phyloP scores from a whole-genome alignment of 37 sponge, comb jelly and placozoan species.

The Beroe ovata region DNA sequence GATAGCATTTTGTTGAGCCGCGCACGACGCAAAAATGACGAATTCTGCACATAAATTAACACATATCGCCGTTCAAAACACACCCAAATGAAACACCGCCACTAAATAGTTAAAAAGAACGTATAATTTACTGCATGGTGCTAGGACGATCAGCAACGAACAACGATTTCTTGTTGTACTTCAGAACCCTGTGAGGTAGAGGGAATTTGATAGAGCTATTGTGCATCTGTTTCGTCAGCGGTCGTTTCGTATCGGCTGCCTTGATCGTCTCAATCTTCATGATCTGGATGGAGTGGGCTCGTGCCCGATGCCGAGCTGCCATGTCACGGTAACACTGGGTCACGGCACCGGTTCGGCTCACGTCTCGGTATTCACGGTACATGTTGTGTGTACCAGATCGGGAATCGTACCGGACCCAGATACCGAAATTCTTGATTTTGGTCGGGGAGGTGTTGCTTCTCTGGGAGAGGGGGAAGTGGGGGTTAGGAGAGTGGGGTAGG shows the following conservation, averaged over 20 bases:
- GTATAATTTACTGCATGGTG: slow-evolving; percentile 77
- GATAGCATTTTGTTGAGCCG: slow-evolving; percentile 39
- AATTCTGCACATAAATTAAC: not conserved
- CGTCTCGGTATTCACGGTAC: slow-evolving; percentile 96
- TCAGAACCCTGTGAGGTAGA: slow-evolving; percentile 87
- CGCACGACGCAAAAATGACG: slow-evolving; percentile 4
- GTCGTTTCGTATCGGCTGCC: slow-evolving; percentile 30
- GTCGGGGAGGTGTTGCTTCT: slow-evolving; percentile 78
- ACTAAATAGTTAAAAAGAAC: slow-evolving; percentile 45
- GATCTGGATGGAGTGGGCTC: slow-evolving; percentile 89
- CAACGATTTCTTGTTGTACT: slow-evolving; percentile 76
- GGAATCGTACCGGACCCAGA: slow-evolving; percentile 97
- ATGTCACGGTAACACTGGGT: slow-evolving; percentile 98
- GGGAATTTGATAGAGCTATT: slow-evolving; percentile 90
- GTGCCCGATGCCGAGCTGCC: slow-evolving; percentile 93
- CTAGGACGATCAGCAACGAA: slow-evolving; percentile 87
- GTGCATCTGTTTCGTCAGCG: slow-evolving; percentile 70
- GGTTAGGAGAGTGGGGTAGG: not conserved
- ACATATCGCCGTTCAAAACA: not conserved
- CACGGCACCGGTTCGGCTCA: slow-evolving; percentile 89
- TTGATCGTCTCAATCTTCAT: slow-evolving; percentile 77
- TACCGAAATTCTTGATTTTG: slow-evolving; percentile 93
- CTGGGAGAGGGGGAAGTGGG: slow-evolving; percentile 66
- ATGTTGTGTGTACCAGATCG: slow-evolving; percentile 98
- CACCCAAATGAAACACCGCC: not conserved